Evolutionary conservation across 2,797 vertebrate genomes (phyloP).

Genomic region (Austrolebias charrua): DNA sequence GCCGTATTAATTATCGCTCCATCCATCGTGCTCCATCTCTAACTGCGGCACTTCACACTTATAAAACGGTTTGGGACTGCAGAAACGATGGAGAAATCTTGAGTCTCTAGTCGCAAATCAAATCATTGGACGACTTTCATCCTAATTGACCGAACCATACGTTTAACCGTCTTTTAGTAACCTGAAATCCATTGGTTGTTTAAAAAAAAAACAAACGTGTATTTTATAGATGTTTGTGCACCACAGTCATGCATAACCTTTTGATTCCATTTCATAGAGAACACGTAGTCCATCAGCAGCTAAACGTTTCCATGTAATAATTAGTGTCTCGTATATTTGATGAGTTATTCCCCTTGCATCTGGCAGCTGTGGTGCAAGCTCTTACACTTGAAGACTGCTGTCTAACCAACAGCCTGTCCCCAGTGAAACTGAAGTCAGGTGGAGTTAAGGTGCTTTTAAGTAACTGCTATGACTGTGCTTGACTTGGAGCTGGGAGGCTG

Average conservation of each 20-base stretch:
- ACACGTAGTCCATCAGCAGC: slow-evolving; percentile 8
- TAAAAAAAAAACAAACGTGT: not conserved
- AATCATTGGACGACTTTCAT: not conserved
- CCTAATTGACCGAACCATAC: no score
- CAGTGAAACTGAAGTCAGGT: slow-evolving; percentile 30
- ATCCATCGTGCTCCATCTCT: not conserved
- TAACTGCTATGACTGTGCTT: slow-evolving; percentile 28
- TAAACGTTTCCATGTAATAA: slow-evolving; percentile 21
- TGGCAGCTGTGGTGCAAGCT: slow-evolving; percentile 18
- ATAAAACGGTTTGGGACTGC: not conserved
- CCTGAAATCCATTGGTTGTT: not conserved
- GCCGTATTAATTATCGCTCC: not conserved
- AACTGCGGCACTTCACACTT: no score
- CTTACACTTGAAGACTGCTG: slow-evolving; percentile 17
- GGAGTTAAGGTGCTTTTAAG: slow-evolving; percentile 35
- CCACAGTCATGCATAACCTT: slow-evolving; percentile 17
- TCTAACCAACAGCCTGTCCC: slow-evolving; percentile 22
- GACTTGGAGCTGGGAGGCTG: slow-evolving; percentile 41
- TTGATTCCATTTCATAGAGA: slow-evolving; percentile 22
- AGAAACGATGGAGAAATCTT: not conserved
- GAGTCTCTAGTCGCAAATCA: not conserved
- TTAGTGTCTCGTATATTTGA: slow-evolving; percentile 13
- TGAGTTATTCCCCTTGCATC: slow-evolving; percentile 18
- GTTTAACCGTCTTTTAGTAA: no score
- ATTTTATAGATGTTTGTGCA: not conserved